These are phyloP conservation scores for Drosophila orena DNA, from an alignment of 1,140 invertebrate genomes.

Conservation along the genomic window DNA sequence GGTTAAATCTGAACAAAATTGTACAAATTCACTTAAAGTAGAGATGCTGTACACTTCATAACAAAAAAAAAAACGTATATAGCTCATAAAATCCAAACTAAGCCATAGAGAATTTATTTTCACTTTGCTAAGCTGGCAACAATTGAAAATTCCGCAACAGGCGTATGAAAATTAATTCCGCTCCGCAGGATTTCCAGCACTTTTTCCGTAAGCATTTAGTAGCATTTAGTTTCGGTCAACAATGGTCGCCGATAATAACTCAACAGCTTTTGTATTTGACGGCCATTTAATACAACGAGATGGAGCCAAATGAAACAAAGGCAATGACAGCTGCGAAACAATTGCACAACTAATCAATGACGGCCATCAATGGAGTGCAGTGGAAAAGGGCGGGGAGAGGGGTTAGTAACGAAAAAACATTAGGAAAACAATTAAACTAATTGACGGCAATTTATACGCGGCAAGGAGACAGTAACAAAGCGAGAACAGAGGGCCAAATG, in stretches of 20 bases:
- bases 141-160: background rate
- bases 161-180: conserved; percentile 2
- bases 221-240: conserved; percentile 19
- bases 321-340: conserved; percentile 46
- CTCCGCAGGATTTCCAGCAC: background rate
- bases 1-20: conserved; percentile 1
- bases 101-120: background rate
- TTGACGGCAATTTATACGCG: conserved; percentile 79
- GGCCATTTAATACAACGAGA: conserved; percentile 33
- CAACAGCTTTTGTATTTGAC: conserved; percentile 40
- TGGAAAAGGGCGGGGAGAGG: conserved; percentile 1
- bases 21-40: conserved; percentile 5
- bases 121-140: background rate
- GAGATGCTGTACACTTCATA: background rate
- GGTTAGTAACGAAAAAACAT: conserved; percentile 34
- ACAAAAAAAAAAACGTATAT: background rate
- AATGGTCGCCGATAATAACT: conserved; percentile 36
- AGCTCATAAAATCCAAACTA: background rate
- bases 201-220: background rate
- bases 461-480: conserved; percentile 45
- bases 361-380: conserved; percentile 54
- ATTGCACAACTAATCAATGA: conserved; percentile 74
- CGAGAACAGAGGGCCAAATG: conserved; percentile 14
- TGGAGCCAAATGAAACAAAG: conserved; percentile 20
- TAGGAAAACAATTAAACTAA: conserved; percentile 77